Conservation (phyloP, 1,140 invertebrate genomes). For the Calephelis nemesis region DNA sequence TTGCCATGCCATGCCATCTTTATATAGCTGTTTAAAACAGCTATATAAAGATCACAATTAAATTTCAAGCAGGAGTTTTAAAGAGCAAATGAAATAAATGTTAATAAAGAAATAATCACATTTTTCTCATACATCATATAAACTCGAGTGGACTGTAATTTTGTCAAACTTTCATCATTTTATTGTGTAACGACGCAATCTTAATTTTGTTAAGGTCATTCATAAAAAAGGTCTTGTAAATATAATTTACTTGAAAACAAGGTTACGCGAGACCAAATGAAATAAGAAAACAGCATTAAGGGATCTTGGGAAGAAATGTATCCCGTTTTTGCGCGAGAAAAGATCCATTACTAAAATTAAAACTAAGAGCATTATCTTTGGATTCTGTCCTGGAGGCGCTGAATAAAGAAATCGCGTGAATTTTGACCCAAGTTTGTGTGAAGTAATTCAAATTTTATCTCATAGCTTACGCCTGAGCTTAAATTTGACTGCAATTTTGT, state of each 20-base stretch:
- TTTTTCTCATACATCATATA: too few species aligned
- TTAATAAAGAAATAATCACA: too few species aligned
- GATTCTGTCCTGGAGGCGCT: background rate
- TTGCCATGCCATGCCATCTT: too few species aligned
- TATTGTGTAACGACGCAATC: background rate
- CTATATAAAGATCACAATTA: too few species aligned
- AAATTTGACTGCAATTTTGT: too few species aligned
- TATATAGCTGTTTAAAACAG: too few species aligned
- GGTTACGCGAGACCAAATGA: conserved; percentile 13
- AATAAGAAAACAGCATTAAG: conserved; percentile 14
- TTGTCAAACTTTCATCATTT: too few species aligned
- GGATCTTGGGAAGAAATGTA: conserved; percentile 11
- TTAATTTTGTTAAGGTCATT: conserved; percentile 7
- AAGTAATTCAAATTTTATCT: conserved; percentile 1
- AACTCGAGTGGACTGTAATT: too few species aligned
- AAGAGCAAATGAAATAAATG: too few species aligned
- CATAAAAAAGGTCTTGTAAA: conserved; percentile 13
- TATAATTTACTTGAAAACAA: conserved; percentile 10
- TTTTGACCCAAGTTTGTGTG: conserved; percentile 2
- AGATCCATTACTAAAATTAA: conserved; percentile 16
- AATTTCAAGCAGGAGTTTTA: too few species aligned
- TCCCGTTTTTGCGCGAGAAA: conserved; percentile 12
- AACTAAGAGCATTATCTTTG: conserved; percentile 15
- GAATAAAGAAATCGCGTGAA: conserved; percentile 8
- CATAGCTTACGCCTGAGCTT: too few species aligned